These are phyloP conservation scores for Patella ulyssiponensis DNA, from an alignment of 2,888 invertebrate species.

Conservation along the genomic window DNA sequence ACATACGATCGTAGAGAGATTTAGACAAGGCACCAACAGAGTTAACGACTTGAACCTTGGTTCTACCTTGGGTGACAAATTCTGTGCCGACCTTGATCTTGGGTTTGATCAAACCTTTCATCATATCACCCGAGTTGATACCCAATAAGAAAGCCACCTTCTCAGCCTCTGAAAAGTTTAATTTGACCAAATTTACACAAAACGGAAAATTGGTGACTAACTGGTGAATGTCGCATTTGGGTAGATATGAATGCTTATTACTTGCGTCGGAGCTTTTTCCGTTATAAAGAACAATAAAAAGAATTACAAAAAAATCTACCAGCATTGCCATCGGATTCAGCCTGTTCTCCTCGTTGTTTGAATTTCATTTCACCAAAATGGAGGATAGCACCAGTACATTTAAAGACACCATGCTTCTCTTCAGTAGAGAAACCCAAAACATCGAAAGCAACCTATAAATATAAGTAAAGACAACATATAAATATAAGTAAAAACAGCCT, in stretches of 20 bases:
- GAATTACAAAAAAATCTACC: conserved; percentile 30
- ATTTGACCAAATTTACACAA: too few species aligned
- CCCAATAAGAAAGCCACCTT: conserved; percentile 93
- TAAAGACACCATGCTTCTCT: conserved; percentile 95
- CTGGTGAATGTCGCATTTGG: too few species aligned
- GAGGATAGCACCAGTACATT: conserved; percentile 97
- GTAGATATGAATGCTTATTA: too few species aligned
- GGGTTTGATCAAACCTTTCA: conserved; percentile 86
- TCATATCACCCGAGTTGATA: conserved; percentile 87
- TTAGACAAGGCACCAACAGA: conserved; percentile 73
- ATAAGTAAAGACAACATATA: not conserved
- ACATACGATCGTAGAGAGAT: conserved; percentile 74
- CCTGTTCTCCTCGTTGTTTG: conserved; percentile 99
- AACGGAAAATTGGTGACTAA: too few species aligned
- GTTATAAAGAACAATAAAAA: too few species aligned
- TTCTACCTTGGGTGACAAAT: conserved; percentile 99
- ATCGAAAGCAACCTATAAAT: conserved; percentile 96
- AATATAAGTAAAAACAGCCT: conserved; percentile 87
- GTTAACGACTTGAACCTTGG: conserved; percentile 81
- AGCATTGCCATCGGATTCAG: conserved; percentile 63
- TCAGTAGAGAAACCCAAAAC: conserved; percentile 94
- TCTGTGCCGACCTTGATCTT: conserved; percentile 97
- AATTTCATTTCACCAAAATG: conserved; percentile 99
- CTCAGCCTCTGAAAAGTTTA: conserved; percentile 80
- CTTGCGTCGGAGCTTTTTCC: too few species aligned